A percentile compares a stretch with the other conserved stretches of the same genome.
These are phyloP conservation scores for Balanococcus diminutus DNA, from an alignment of 2,888 invertebrate genomes.

Conservation along the genomic window DNA sequence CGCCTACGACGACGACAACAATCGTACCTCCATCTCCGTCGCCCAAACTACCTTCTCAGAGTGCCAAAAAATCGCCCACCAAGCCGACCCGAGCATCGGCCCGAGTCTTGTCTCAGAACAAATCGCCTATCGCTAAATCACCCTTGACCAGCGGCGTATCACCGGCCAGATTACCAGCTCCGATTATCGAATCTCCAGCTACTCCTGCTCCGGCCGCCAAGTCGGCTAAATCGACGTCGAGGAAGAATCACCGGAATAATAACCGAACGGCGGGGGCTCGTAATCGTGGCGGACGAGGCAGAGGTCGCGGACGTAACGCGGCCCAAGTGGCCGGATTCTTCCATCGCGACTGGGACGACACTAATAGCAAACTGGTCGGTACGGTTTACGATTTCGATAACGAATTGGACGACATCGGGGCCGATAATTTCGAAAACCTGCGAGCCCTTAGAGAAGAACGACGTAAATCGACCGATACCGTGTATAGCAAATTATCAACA, in stretches of 20 bases:
- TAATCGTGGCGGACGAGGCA: slow-evolving; percentile 60
- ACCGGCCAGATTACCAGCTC: slow-evolving; percentile 62
- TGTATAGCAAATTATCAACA: slow-evolving; percentile 35
- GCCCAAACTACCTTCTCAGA: slow-evolving; percentile 57
- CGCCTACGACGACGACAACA: background rate
- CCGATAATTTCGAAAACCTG: slow-evolving; percentile 71
- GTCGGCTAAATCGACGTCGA: background rate
- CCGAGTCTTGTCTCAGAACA: slow-evolving; percentile 68
- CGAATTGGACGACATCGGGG: slow-evolving; percentile 74
- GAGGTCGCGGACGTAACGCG: slow-evolving; percentile 62
- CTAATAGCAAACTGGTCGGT: slow-evolving; percentile 80
- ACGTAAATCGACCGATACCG: slow-evolving; percentile 67
- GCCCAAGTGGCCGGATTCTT: slow-evolving; percentile 60
- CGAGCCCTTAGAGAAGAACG: slow-evolving; percentile 82
- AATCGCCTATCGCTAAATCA: slow-evolving; percentile 65
- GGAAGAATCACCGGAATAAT: slow-evolving; percentile 64
- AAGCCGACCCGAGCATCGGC: slow-evolving; percentile 69
- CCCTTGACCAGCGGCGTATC: slow-evolving; percentile 74
- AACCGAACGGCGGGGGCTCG: slow-evolving; percentile 61
- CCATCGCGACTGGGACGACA: slow-evolving; percentile 64
- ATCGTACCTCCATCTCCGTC: slow-evolving; percentile 25
- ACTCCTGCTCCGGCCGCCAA: background rate
- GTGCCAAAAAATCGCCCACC: slow-evolving; percentile 65
- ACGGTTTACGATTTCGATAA: slow-evolving; percentile 88
- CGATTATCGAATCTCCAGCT: slow-evolving; percentile 56